Percentiles rank a stretch among this genome's conserved stretches.
These are phyloP conservation scores for Cyprinella venusta DNA, from an alignment of 2,797 vertebrate genomes.

Conservation along the genomic window DNA sequence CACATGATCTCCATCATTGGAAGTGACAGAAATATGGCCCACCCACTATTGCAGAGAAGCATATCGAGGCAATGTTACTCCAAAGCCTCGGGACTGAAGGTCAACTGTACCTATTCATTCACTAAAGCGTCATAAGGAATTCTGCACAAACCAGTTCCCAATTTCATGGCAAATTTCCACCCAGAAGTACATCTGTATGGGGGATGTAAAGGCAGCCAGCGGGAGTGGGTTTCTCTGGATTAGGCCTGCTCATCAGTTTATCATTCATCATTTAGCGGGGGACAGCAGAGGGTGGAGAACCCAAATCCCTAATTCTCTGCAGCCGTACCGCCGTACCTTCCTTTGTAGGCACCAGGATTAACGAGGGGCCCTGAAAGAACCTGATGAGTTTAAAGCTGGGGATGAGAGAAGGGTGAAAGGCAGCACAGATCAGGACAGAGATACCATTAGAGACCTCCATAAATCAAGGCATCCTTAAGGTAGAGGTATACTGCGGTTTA, in stretches of 20 bases:
- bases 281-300: slow-evolving; percentile 55
- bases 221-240: slow-evolving; percentile 89
- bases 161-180: slow-evolving; percentile 81
- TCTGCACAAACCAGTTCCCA: slow-evolving; percentile 69
- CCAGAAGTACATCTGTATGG: slow-evolving; percentile 79
- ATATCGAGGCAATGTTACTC: slow-evolving; percentile 61
- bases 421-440: slow-evolving; percentile 90
- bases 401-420: slow-evolving; percentile 90
- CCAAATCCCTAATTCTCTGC: slow-evolving; percentile 88
- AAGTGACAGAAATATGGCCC: slow-evolving; percentile 59
- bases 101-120: slow-evolving; percentile 70
- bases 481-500: slow-evolving; percentile 82
- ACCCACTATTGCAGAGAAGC: slow-evolving; percentile 61
- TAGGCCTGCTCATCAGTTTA: slow-evolving; percentile 86
- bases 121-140: slow-evolving; percentile 69
- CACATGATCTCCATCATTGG: slow-evolving; percentile 33
- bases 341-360: slow-evolving; percentile 96
- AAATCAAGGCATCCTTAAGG: slow-evolving; percentile 94
- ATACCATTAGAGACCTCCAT: slow-evolving; percentile 96
- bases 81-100: slow-evolving; percentile 55
- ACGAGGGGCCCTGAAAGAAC: slow-evolving; percentile 86
- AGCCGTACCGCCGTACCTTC: slow-evolving; percentile 84
- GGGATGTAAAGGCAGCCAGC: slow-evolving; percentile 85
- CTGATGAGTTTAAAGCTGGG: slow-evolving; percentile 93
- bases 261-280: slow-evolving; percentile 87